A percentile compares a stretch with the other conserved stretches of the same genome.
phyloP scores from a whole-genome alignment of 2,888 invertebrate genomes.

The Scelioninae gen. 1 region DNA sequence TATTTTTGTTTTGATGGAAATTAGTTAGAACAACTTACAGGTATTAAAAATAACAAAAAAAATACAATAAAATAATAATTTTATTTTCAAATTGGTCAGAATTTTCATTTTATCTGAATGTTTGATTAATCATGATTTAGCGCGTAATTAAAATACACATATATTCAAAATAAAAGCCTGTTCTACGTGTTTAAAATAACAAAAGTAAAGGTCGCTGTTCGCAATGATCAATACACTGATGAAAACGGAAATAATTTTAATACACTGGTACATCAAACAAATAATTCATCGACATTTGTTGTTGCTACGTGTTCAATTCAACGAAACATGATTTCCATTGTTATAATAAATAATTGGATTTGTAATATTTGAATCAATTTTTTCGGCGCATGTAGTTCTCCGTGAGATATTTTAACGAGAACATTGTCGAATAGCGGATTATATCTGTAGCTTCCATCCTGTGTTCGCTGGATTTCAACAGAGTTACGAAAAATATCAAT shows the following conservation, averaged over 20 bases:
- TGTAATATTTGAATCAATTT: slow-evolving; percentile 68
- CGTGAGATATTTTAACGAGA: slow-evolving; percentile 80
- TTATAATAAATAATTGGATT: slow-evolving; percentile 66
- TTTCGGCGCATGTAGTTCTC: slow-evolving; percentile 61
- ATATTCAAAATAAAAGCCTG: neutral
- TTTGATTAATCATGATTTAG: no score
- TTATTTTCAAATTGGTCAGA: no score
- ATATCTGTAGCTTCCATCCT: slow-evolving; percentile 77
- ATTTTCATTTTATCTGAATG: neutral
- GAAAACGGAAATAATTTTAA: slow-evolving; percentile 31
- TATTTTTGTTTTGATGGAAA: no score
- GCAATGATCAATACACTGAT: slow-evolving; percentile 24
- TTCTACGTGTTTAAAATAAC: neutral
- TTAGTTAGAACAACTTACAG: no score
- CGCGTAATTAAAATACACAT: neutral
- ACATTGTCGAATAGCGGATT: slow-evolving; percentile 80
- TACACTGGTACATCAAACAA: slow-evolving; percentile 29
- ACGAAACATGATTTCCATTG: slow-evolving; percentile 46
- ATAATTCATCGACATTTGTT: slow-evolving; percentile 50
- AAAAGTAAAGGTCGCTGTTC: slow-evolving; percentile 20
- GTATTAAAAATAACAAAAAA: no score
- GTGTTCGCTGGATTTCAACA: slow-evolving; percentile 78
- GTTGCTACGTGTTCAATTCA: slow-evolving; percentile 50
- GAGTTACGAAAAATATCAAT: slow-evolving; percentile 84
- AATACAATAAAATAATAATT: no score